A percentile compares a stretch with the other conserved stretches of the same genome.
phyloP scores from a whole-genome alignment of 2,797 vertebrate genomes.

The Heteromormyrus szaboi region DNA sequence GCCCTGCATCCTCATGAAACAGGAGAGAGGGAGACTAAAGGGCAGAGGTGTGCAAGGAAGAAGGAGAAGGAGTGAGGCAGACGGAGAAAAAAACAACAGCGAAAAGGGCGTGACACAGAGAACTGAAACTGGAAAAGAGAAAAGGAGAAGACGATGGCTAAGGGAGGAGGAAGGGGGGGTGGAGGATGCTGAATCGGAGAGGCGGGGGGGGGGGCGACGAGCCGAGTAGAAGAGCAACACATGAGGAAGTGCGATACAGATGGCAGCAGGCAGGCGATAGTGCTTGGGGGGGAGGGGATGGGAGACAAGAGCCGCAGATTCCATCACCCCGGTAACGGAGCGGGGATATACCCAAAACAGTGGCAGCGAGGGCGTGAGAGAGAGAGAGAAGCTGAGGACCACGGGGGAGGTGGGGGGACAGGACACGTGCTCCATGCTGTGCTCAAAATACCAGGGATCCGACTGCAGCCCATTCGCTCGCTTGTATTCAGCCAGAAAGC shows the following conservation, averaged over 20 bases:
- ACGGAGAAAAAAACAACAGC: not conserved
- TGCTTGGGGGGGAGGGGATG: not conserved
- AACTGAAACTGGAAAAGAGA: not conserved
- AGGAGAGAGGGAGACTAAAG: not conserved
- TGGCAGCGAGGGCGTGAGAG: not conserved
- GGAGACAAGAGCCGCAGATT: not conserved
- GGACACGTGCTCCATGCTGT: not conserved
- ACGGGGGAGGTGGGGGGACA: not conserved
- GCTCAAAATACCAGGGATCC: not conserved
- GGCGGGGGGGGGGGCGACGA: not conserved
- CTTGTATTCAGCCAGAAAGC: not conserved
- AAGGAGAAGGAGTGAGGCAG: not conserved
- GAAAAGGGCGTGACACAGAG: not conserved
- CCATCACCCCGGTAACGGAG: constrained; percentile 12
- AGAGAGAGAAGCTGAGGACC: not conserved
- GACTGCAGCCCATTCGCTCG: not conserved
- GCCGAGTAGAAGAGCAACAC: not conserved
- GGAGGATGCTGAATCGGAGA: not conserved
- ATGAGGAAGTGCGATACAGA: not conserved
- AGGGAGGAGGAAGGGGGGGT: not conserved
- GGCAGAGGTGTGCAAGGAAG: not conserved
- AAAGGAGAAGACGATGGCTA: not conserved
- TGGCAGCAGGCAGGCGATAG: not conserved
- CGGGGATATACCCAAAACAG: constrained; percentile 18
- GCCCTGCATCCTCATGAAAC: constrained; percentile 2